Conservation (phyloP, 2,797 vertebrate species). For the Artibeus jamaicensis region DNA sequence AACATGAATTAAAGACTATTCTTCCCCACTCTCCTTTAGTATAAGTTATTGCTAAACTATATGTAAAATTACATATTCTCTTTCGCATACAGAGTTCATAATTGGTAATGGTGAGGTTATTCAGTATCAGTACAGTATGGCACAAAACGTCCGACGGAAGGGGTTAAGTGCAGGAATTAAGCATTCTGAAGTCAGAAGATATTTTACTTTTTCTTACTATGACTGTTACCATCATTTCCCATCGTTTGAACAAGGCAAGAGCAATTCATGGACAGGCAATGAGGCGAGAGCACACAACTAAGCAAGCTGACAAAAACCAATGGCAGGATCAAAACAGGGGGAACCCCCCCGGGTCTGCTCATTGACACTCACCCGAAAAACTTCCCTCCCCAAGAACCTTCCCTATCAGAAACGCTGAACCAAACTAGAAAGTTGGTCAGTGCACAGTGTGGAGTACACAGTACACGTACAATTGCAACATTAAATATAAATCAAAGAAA, state of each 20-base stretch:
- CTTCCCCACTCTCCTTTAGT: background rate
- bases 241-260: background rate
- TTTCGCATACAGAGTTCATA: background rate
- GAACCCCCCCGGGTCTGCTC: background rate
- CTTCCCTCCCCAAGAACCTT: background rate
- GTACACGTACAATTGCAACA: background rate
- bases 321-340: background rate
- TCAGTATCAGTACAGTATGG: background rate
- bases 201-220: background rate
- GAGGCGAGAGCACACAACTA: background rate
- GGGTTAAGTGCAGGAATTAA: background rate
- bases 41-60: background rate
- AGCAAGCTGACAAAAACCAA: background rate
- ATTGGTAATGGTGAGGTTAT: background rate
- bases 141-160: background rate
- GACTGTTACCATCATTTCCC: background rate
- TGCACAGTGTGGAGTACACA: background rate
- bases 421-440: background rate
- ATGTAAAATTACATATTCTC: background rate
- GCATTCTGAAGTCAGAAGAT: background rate
- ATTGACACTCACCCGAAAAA: background rate
- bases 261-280: background rate
- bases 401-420: background rate
- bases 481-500: constrained; percentile 27
- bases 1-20: constrained; percentile 4